Evolutionary conservation across 2,113 vertebrate species (phyloP), one percentile per base, ranked within the genome.

Genomic region (Parus major): DNA sequence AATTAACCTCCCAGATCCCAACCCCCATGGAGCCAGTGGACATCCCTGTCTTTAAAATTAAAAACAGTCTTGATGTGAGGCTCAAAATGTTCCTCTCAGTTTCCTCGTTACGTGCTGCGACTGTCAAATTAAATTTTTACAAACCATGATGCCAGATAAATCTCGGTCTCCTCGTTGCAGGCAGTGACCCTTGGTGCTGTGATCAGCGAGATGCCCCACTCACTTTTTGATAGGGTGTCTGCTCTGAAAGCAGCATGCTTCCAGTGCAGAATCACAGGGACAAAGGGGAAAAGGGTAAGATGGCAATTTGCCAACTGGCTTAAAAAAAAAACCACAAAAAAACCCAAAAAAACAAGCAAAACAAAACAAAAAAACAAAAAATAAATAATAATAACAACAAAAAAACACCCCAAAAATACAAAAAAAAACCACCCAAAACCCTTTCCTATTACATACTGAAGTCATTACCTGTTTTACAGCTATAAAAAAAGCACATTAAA

Each of bases 401-500:
- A 3, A 16, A 24, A 9, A 11, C 29, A 5, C 24, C 53, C 22
- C 5, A 25, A 42, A 25, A 7, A 42, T 9, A 47, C 9, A 65
- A n/a, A 17, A 28, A 59, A 24, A 78, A 15, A 3, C n/a, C n/a
- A 4, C 1, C 3, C 39, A 29, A 29, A 31, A 39, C 33, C 23
- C 17, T 56, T 66, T 63, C 53, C 29, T 70, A 23, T 72, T 86
- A 66, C 71, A 50, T 77, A 86, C 69, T 92, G 92, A 90, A 93
- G 76, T 89, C 49, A 80, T 86, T 90, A 91, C 92, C 90, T 70
- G 49, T 71, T 87, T 88, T 79, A 80, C 29, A 93, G 60, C 77
- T 83, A 80, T 72, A 87, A n/a, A 73, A 73, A 96, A 95, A 78
- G 49, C 85, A 33, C 28, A 7, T 71, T 35, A 94, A 95, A 94